These are phyloP conservation scores for Hemicrepidius hirtus DNA, from an alignment of 2,888 invertebrate species.

Conservation along the genomic window DNA sequence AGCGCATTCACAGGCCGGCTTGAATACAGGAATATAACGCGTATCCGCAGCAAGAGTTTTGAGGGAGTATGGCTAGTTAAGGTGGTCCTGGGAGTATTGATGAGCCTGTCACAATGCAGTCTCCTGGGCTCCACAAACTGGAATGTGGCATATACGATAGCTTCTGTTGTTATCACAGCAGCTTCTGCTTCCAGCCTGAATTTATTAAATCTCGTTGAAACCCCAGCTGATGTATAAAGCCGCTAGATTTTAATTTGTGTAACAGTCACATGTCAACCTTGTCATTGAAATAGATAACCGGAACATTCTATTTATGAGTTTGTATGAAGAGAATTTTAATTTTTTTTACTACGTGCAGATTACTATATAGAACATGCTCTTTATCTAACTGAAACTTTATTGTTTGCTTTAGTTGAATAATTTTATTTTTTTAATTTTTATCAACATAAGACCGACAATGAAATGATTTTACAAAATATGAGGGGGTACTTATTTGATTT, in stretches of 20 bases:
- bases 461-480: too few species aligned
- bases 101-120: conserved; percentile 37
- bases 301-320: too few species aligned
- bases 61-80: too few species aligned
- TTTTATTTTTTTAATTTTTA: too few species aligned
- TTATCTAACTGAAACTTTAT: too few species aligned
- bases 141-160: conserved; percentile 44
- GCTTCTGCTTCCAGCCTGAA: conserved; percentile 36
- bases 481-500: too few species aligned
- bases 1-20: background rate
- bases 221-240: conserved; percentile 41
- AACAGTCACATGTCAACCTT: conserved; percentile 35
- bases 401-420: too few species aligned
- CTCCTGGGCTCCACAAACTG: conserved; percentile 39
- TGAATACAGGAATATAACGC: background rate
- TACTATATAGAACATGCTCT: too few species aligned
- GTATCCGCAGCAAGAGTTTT: conserved; percentile 26
- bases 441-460: too few species aligned
- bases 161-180: conserved; percentile 43
- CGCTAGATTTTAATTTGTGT: conserved; percentile 35
- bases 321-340: too few species aligned
- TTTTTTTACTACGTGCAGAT: too few species aligned
- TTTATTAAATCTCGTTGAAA: conserved; percentile 40
- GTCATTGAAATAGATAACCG: background rate
- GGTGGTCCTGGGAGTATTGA: conserved; percentile 39